Evolutionary conservation across 2,888 invertebrate species (phyloP), one percentile per base, ranked within the genome.

Genomic region (Cacoxenus indagator): DNA sequence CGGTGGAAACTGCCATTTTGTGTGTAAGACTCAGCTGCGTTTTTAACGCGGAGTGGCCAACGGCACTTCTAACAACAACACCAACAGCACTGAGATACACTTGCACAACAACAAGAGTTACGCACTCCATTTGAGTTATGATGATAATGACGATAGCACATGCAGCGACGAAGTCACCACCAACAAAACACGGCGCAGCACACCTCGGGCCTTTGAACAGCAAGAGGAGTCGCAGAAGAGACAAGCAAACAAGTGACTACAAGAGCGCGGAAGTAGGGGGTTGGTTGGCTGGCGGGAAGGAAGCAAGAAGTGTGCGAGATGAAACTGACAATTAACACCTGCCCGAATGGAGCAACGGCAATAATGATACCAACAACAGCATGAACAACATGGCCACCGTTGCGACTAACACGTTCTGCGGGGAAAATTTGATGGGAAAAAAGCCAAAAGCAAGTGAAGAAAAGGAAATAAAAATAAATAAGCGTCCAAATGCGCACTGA

Each of bases 281-380:
- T 37, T 37, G 62, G 17, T 17, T 22, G 43, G 37, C 6, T 29
- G 48, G n/a, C 17, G 51, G 19, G 14, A 46, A 62, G 51, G 64
- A 62, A 45, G 17, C 22, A 62, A 43, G 54, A 67, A 29, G 57
- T 61, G 59, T 46, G 71, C 71, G 64, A 66, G 14, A 37, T 14
- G 66, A 67, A 72, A 72, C 72, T 72, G 68, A 69, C 76, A 77
- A 77, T 82, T 84, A 82, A 83, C 84, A 84, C 84, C 83, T 82
- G 82, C 76, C 73, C 37, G 37, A 55, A 66, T 68, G 65, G 74
- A 61, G 62, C 66, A 57, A 26, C 72, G 65, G 54, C 70, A 67
- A 26, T 67, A 31, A 62, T 43, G 64, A 19, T 61, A 59, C 57
- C 65, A 70, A 26, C 69, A 64, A n/a, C 71, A 70, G 67, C 57